These are phyloP conservation scores for Scleropages formosus DNA, from an alignment of 2,797 vertebrate species.

Conservation along the genomic window DNA sequence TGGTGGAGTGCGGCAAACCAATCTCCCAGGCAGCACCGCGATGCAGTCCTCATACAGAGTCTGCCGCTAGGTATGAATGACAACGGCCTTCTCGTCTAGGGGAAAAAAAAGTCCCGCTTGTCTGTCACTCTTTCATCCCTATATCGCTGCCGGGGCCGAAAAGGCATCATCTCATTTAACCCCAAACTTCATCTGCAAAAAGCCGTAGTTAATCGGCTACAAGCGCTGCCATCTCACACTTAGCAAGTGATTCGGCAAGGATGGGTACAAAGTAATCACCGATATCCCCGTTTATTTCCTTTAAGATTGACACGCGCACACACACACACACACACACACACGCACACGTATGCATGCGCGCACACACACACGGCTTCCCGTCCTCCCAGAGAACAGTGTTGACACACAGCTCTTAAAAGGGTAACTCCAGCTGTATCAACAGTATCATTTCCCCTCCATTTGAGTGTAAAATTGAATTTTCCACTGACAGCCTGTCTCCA, in stretches of 20 bases:
- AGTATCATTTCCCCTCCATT: slow-evolving; percentile 58
- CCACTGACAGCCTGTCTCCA: too few relatives aligned
- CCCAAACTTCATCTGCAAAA: slow-evolving; percentile 60
- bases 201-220: slow-evolving; percentile 40
- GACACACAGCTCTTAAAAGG: background rate
- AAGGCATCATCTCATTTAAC: slow-evolving; percentile 67
- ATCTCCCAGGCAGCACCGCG: slow-evolving; percentile 98
- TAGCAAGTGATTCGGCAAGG: slow-evolving; percentile 59
- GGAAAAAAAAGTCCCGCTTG: slow-evolving; percentile 66
- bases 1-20: slow-evolving; percentile 99
- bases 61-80: slow-evolving; percentile 99
- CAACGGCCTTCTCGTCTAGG: slow-evolving; percentile 86
- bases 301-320: slow-evolving; percentile 22
- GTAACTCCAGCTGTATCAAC: slow-evolving; percentile 50
- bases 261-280: slow-evolving; percentile 22
- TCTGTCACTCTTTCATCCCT: slow-evolving; percentile 57
- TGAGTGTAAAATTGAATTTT: too few relatives aligned
- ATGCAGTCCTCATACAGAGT: slow-evolving; percentile 98
- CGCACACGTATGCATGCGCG: slow-evolving; percentile 23
- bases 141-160: slow-evolving; percentile 62
- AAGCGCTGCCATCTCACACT: slow-evolving; percentile 57
- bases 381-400: background rate
- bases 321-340: slow-evolving; percentile 18
- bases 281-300: background rate
- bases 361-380: slow-evolving; percentile 21